Evolutionary conservation across 2,113 vertebrate species (phyloP).

Genomic region (Platycercus adscitus): DNA sequence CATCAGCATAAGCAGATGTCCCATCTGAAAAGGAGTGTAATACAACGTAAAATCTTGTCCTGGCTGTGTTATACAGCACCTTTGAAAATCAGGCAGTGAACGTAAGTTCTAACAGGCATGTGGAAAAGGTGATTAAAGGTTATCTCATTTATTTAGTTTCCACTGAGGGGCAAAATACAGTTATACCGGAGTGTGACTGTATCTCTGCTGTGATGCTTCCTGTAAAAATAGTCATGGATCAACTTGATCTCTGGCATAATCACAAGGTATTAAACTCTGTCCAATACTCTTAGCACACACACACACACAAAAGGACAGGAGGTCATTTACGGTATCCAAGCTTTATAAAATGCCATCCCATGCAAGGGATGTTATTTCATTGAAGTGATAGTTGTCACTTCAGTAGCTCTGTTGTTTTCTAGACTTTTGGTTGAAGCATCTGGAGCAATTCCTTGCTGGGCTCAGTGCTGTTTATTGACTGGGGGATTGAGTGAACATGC

Average conservation of each 20-base stretch:
- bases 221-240: background rate
- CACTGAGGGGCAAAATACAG: background rate
- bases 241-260: background rate
- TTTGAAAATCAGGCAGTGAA: background rate
- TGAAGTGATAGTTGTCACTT: background rate
- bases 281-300: background rate
- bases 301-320: background rate
- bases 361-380: background rate
- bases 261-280: background rate
- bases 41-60: background rate
- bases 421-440: slow-evolving; percentile 23
- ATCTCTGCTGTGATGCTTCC: background rate
- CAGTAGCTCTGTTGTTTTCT: slow-evolving; percentile 1
- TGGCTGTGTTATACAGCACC: background rate
- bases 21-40: background rate
- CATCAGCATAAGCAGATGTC: background rate
- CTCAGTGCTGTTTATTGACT: slow-evolving; percentile 31
- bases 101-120: background rate
- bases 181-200: background rate
- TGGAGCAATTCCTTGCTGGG: slow-evolving; percentile 28
- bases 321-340: background rate
- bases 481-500: slow-evolving; percentile 28
- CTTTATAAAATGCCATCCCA: background rate
- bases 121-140: background rate
- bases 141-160: background rate